A percentile compares a stretch with the other conserved stretches of the same genome.
phyloP scores from a whole-genome alignment of 2,888 invertebrate species.

The Papilio demoleus region DNA sequence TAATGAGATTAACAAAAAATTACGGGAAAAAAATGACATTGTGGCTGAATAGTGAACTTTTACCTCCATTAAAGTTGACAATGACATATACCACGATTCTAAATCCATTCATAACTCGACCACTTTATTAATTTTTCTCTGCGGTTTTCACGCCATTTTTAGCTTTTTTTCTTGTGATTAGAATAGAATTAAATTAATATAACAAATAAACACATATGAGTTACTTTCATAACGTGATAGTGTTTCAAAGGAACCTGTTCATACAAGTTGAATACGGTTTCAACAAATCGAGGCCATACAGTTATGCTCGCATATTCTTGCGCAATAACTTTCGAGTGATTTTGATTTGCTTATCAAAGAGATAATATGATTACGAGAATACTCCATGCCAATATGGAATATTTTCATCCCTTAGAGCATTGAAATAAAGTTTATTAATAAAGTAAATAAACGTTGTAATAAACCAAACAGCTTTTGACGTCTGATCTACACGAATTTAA shows the following conservation, averaged over 20 bases:
- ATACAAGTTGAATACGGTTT: not conserved
- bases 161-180: too few species aligned
- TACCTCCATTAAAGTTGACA: too few species aligned
- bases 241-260: not conserved
- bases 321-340: slow-evolving; percentile 7
- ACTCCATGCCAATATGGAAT: not conserved
- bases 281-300: not conserved
- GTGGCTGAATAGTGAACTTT: too few species aligned
- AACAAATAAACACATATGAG: too few species aligned
- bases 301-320: slow-evolving; percentile 4
- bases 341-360: slow-evolving; percentile 4
- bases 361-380: not conserved
- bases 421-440: too few species aligned
- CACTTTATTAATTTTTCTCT: too few species aligned
- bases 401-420: not conserved
- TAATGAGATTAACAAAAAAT: too few species aligned
- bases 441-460: not conserved
- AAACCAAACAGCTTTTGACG: not conserved
- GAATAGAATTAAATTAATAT: too few species aligned
- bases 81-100: too few species aligned
- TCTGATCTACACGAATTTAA: not conserved
- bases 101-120: too few species aligned
- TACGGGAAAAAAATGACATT: too few species aligned
- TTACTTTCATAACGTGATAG: not conserved
- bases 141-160: too few species aligned